phyloP scores from a whole-genome alignment of 1,140 invertebrate genomes.

The Drosophila ogumai region DNA sequence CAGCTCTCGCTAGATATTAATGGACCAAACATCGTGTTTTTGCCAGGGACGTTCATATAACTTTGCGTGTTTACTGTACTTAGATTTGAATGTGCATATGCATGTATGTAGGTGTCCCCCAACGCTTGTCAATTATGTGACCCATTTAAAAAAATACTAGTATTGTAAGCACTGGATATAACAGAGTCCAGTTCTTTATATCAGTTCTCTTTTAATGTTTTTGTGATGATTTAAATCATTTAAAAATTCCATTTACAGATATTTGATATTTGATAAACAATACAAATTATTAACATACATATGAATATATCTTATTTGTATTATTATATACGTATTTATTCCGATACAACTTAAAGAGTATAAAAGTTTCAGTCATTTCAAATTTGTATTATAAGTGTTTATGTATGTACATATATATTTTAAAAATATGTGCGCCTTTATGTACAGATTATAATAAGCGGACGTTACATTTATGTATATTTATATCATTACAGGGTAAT shows the following conservation, averaged over 20 bases:
- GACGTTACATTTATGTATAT: constrained; percentile 12
- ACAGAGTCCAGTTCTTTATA: neutral
- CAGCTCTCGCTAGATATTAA: constrained; percentile 2
- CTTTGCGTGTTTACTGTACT: neutral
- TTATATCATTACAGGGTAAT: neutral
- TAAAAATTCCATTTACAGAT: no score
- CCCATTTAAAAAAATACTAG: constrained; percentile 16
- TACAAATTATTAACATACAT: no score
- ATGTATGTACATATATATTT: neutral
- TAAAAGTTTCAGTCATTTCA: no score
- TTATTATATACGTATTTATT: no score
- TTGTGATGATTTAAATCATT: no score
- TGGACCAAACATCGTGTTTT: neutral
- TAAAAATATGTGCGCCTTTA: neutral
- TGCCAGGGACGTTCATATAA: neutral
- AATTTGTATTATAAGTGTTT: neutral
- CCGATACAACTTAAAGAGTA: no score
- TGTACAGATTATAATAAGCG: constrained; percentile 6
- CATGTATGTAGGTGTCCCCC: neutral
- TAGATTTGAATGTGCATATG: no score
- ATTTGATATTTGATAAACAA: no score
- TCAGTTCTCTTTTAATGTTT: no score
- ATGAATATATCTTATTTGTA: no score
- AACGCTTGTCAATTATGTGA: constrained; percentile 23
- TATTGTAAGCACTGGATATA: neutral